These are phyloP conservation scores for Tachyglossus aculeatus DNA, from an alignment of 2,797 vertebrate genomes.

Conservation along the genomic window DNA sequence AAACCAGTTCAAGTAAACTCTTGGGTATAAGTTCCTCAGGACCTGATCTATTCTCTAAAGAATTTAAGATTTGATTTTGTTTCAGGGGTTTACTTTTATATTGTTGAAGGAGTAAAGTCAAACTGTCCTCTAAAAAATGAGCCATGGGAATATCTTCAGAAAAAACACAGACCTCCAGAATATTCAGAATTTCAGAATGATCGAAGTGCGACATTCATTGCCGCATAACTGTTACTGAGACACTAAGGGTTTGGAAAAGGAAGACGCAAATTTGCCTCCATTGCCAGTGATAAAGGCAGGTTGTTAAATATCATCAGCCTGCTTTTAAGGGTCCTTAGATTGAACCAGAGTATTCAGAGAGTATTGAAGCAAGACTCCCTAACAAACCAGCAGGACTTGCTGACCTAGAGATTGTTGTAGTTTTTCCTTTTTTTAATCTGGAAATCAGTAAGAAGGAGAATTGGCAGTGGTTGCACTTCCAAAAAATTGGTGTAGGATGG, in stretches of 20 bases:
- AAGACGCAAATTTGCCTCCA: slow-evolving; percentile 8
- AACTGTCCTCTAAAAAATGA: slow-evolving; percentile 1
- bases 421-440: background rate
- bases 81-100: slow-evolving; percentile 18
- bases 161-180: slow-evolving; percentile 1
- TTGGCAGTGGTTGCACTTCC: no score
- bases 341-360: background rate
- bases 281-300: background rate
- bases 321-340: background rate
- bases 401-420: background rate
- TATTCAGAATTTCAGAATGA: background rate
- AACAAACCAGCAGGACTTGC: background rate
- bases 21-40: background rate
- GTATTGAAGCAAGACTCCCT: background rate
- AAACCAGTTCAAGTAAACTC: slow-evolving; percentile 3
- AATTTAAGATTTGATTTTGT: background rate
- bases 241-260: background rate
- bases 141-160: slow-evolving; percentile 4
- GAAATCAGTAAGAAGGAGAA: background rate
- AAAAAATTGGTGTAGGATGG: no score
- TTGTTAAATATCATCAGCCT: no score
- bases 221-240: background rate
- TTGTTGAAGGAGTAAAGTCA: slow-evolving; percentile 25
- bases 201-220: background rate
- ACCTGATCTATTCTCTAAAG: background rate